These are phyloP conservation scores for Callyntrura sp. DNA, from an alignment of 2,888 invertebrate species.

Conservation along the genomic window DNA sequence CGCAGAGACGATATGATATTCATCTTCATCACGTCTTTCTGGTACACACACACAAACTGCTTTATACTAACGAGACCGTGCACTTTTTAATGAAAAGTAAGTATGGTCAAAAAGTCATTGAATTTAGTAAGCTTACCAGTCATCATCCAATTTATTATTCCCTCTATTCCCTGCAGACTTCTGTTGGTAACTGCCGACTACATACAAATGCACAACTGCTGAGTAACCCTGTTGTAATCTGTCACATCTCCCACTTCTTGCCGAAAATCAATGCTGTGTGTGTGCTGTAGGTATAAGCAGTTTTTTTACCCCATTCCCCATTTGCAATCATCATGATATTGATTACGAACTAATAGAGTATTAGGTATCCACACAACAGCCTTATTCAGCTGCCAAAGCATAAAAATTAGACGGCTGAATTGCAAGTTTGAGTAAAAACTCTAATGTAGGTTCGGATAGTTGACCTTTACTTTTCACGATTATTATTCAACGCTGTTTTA, in stretches of 20 bases:
- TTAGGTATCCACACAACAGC: background rate
- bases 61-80: background rate
- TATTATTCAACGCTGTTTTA: background rate
- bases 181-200: no score
- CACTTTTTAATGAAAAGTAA: background rate
- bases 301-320: background rate
- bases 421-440: background rate
- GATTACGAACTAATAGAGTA: background rate
- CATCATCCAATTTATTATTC: background rate
- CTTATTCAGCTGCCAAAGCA: background rate
- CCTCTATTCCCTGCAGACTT: background rate
- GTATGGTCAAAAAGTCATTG: no score
- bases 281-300: background rate
- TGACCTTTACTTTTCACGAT: slow-evolving; percentile 25
- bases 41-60: background rate
- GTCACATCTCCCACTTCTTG: slow-evolving; percentile 41
- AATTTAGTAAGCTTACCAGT: background rate
- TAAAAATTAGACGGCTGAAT: background rate
- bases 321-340: background rate
- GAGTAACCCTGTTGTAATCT: background rate
- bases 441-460: background rate
- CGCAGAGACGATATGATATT: slow-evolving; percentile 20
- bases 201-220: background rate
- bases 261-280: slow-evolving; percentile 23
- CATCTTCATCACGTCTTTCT: slow-evolving; percentile 12